Conservation (phyloP, 2,113 vertebrate genomes). For the Lagopus muta region DNA sequence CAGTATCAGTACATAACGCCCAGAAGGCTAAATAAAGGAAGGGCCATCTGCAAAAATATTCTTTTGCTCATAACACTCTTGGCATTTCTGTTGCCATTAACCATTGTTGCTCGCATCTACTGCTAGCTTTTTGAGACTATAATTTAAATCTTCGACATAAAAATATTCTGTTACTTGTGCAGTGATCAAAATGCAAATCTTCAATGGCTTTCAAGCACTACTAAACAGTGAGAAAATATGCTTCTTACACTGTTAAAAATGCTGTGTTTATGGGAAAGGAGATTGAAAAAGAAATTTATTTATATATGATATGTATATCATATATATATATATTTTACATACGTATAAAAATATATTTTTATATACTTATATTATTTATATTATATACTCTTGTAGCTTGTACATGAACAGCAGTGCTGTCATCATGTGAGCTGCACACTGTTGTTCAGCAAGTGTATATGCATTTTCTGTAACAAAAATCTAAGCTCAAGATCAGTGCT, state of each 20-base stretch:
- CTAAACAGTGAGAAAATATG: background rate
- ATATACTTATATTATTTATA: background rate
- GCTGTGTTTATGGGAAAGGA: background rate
- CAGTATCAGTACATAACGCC: background rate
- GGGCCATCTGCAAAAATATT: background rate
- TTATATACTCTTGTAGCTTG: background rate
- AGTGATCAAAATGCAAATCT: background rate
- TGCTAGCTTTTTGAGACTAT: background rate
- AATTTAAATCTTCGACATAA: background rate
- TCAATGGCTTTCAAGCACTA: background rate
- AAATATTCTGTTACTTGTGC: background rate
- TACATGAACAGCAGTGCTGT: background rate
- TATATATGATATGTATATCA: background rate
- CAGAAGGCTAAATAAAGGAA: constrained; percentile 1
- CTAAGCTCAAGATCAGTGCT: background rate
- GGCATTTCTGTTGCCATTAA: background rate
- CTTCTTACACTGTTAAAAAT: background rate
- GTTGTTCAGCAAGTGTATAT: background rate
- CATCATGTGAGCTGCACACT: background rate
- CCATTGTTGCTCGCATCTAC: background rate
- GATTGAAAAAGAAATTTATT: background rate
- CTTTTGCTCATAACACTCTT: background rate
- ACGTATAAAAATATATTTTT: too few species aligned
- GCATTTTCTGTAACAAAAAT: background rate
- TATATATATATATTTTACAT: too few species aligned